Conservation (phyloP, 1,140 invertebrate species). For the Anastrepha ludens region DNA sequence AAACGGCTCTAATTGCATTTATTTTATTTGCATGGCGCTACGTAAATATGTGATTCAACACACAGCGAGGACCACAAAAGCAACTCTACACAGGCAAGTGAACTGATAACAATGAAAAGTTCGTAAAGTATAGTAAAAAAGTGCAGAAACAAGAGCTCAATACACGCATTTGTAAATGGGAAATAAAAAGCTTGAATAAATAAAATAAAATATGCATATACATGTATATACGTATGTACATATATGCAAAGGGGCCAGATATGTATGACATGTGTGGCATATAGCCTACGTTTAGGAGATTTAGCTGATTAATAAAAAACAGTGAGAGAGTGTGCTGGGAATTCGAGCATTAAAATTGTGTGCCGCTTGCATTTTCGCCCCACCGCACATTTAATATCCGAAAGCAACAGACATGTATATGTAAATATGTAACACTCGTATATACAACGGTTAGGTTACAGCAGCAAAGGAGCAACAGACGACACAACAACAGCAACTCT, state of each 20-base stretch:
- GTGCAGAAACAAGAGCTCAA: not conserved
- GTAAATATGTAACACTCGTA: too few relatives aligned
- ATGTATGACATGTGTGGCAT: not conserved
- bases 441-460: too few relatives aligned
- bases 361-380: too few relatives aligned
- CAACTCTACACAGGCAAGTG: not conserved
- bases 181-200: not conserved
- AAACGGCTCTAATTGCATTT: not conserved
- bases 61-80: not conserved
- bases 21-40: not conserved
- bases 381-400: too few relatives aligned
- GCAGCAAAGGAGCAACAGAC: slow-evolving; percentile 9
- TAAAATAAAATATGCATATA: not conserved
- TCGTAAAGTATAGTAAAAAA: not conserved
- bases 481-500: not conserved
- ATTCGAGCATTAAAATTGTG: not conserved
- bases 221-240: not conserved
- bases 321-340: not conserved
- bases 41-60: not conserved
- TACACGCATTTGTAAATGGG: not conserved
- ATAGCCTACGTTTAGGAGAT: slow-evolving; percentile 44
- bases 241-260: not conserved
- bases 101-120: not conserved
- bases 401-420: not conserved
- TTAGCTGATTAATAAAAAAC: slow-evolving; percentile 1